Base-by-base conservation (phyloP, 2,113 vertebrate species). In the Zosterops borbonicus region DNA sequence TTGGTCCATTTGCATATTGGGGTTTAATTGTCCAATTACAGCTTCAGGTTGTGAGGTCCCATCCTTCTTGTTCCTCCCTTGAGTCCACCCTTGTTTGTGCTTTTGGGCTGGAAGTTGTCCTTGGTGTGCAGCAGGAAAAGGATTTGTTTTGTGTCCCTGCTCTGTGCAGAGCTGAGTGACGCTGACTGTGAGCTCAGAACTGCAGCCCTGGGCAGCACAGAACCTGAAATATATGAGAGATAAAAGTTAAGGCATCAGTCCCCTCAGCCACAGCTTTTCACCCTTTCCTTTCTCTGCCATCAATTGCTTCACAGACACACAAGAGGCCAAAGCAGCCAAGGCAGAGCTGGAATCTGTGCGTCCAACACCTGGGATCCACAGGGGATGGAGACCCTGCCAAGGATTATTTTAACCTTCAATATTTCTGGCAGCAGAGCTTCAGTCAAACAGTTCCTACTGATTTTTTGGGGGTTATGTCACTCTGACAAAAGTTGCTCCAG, bases 371-470 rank as follows among this genome's bases (percentile, higher is more conserved):
- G 93, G 59, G 68, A 93, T 90, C 90, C 55, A 1, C 90, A 93
- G 76, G 88, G 76, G 68, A 90, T 42, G 64, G 60, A 83, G 64
- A 41, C n/a, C 60, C 60, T 71, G 94, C 92, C 95, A 94, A 78
- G 85, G 83, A 95, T 96, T 96, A 53, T 89, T 96, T 92, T 96
- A 96, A 96, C 93, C 93, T 94, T 93, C 92, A 37, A 12, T 88
- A 90, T 87, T 90, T 92, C 86, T 97, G 92, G 94, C 93, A 94
- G 64, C 37, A 63, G 39, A 92, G 10, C 62, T 74, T 83, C 68
- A 67, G 71, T 80, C 85, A 60, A 52, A 37, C 18, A 22, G 56
- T 65, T 88, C 87, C 87, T 86, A 44, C 90, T 70, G 82, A 74
- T 0, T 62, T 78, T 95, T 92, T 88, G 76, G 71, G 84, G 76